Evolutionary conservation across 2,797 vertebrate genomes (phyloP), one percentile per base, ranked within the genome.

Genomic region (Parauchenoglanis punctatus): DNA sequence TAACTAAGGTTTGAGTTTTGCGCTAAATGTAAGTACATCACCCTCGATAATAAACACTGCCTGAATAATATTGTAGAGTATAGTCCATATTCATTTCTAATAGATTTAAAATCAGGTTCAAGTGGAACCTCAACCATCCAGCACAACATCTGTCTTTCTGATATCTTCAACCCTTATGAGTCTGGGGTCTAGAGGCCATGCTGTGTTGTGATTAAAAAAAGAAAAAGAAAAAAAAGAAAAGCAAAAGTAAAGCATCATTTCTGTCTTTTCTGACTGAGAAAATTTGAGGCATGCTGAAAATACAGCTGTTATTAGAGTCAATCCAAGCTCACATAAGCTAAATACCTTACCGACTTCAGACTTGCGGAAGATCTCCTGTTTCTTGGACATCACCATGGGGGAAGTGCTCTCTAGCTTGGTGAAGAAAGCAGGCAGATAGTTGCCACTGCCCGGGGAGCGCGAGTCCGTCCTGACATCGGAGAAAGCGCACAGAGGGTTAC

Each of bases 351-450:
- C 97, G 95, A 99, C 96, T 92, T 99, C 99, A 95, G 97, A 96
- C 96, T 99, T 99, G 95, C 98, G 98, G 95, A 98, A 98, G 95
- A 99, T 99, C 96, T 99, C 99, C 96, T 99, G 98, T 95, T 99
- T 99, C 95, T 99, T 99, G 92, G 97, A 98, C 94, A 97, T 96
- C 90, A 99, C 98, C 98, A 99, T 99, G 44, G 97, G 97, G 5
- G 98, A 99, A 65, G 98, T 99, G 93, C 93, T 99, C 94, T 99
- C 99, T 89, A 99, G 96, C 92, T 99, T 99, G 93, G 98, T 99
- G 94, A 99, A 99, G 93, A 99, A 99, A 0, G 99, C 96, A 81
- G 98, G 98, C 92, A 98, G 94, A 94, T 99, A 99, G 94, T 95
- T 96, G 82, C 97, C 96, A 86, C 95, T 98, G 68, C 97, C 98